These are phyloP conservation scores for Zoanthus sansibaricus DNA, from an alignment of 92 coral and sea anemone species.

Conservation along the genomic window DNA sequence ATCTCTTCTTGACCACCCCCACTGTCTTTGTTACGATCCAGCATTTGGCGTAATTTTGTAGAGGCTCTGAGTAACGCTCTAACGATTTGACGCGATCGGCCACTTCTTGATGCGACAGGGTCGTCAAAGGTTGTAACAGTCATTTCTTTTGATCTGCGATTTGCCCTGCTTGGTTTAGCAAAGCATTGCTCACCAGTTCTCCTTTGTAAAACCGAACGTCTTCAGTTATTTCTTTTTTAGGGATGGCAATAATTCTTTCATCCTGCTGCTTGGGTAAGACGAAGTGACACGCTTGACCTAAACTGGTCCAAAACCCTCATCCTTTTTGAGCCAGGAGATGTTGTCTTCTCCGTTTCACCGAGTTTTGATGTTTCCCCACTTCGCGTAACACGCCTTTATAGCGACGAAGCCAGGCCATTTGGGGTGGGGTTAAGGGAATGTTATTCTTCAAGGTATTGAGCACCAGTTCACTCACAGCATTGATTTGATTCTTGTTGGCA, in stretches of 20 bases:
- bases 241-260: not conserved
- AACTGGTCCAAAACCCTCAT: slow-evolving; percentile 29
- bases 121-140: not conserved
- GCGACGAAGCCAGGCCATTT: slow-evolving; percentile 41
- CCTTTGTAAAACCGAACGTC: slow-evolving; percentile 21
- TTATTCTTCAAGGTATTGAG: slow-evolving; percentile 38
- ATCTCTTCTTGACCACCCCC: slow-evolving; percentile 29
- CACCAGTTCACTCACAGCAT: slow-evolving; percentile 26
- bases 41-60: slow-evolving; percentile 35
- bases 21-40: not conserved
- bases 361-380: slow-evolving; percentile 48
- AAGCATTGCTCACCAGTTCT: slow-evolving; percentile 19
- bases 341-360: slow-evolving; percentile 34
- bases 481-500: too few species aligned
- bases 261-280: not conserved
- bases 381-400: slow-evolving; percentile 37
- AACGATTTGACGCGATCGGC: not conserved
- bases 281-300: too few species aligned
- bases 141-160: slow-evolving; percentile 32
- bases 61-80: slow-evolving; percentile 30
- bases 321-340: slow-evolving; percentile 30
- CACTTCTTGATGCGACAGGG: not conserved
- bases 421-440: slow-evolving; percentile 38
- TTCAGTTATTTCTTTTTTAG: too few species aligned
- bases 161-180: slow-evolving; percentile 23